Evolutionary conservation across 2,797 vertebrate species (phyloP).

Genomic region (Halcyon smyrnensis): DNA sequence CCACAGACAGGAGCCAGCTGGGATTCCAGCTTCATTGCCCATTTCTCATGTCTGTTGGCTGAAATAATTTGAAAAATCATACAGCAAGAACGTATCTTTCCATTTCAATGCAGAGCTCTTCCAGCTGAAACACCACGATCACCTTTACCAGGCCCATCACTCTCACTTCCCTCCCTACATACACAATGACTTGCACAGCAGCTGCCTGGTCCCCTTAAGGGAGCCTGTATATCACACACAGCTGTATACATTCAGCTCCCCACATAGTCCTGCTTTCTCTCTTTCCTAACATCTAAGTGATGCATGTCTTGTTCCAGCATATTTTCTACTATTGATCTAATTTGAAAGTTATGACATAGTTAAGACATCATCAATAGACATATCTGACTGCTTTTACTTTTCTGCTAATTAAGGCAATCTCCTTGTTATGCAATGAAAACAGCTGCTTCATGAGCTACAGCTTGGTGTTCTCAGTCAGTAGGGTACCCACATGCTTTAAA

Average conservation of each 20-base stretch:
- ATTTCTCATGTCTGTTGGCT: neutral
- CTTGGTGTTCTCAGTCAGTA: neutral
- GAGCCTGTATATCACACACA: neutral
- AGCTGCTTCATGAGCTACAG: neutral
- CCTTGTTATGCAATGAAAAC: neutral
- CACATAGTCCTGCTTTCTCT: neutral
- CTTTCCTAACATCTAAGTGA: neutral
- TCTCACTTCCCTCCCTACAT: rapidly evolving
- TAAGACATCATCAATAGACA: neutral
- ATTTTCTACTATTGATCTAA: neutral
- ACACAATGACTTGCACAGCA: neutral
- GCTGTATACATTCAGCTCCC: rapidly evolving
- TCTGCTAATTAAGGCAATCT: neutral
- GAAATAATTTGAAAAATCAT: neutral
- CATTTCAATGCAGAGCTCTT: neutral
- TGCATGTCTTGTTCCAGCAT: neutral
- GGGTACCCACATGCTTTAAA: neutral
- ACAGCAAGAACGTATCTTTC: neutral
- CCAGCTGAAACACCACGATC: neutral
- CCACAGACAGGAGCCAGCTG: neutral
- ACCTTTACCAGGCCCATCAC: neutral
- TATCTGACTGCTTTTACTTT: neutral
- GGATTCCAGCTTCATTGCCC: neutral
- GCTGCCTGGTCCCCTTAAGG: neutral
- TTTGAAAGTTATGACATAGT: neutral